These are phyloP conservation scores for Scaptomyza hsui DNA, from an alignment of 1,140 invertebrate genomes.

Conservation along the genomic window DNA sequence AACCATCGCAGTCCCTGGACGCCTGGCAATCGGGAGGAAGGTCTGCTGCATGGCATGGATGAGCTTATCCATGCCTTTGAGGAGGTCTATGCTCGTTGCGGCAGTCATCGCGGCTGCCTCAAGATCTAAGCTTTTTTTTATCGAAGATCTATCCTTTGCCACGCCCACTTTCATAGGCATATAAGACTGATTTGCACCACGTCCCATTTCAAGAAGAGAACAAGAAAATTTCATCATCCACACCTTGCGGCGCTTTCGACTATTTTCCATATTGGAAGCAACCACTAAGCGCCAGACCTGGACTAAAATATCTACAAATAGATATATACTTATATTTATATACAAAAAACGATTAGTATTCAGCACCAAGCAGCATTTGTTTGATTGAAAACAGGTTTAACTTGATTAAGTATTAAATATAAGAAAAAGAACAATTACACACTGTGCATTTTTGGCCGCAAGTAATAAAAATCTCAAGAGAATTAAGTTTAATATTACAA, in stretches of 20 bases:
- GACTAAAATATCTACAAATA: conserved; percentile 8
- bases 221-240: conserved; percentile 21
- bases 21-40: conserved; percentile 97
- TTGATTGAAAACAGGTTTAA: conserved; percentile 76
- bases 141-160: conserved; percentile 1
- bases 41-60: conserved; percentile 95
- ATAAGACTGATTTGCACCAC: conserved; percentile 63
- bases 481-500: conserved; percentile 24
- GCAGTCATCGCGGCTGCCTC: conserved; percentile 68
- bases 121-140: conserved; percentile 67
- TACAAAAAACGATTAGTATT: conserved; percentile 74
- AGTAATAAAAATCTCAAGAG: conserved; percentile 45
- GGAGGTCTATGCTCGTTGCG: conserved; percentile 67
- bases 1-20: conserved; percentile 92
- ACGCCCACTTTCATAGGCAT: conserved; percentile 37
- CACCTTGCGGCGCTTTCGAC: conserved; percentile 16
- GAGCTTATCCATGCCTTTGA: conserved; percentile 88
- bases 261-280: conserved; percentile 77
- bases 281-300: conserved; percentile 29
- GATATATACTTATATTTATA: conserved; percentile 6
- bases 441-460: conserved; percentile 39
- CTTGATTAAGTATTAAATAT: conserved; percentile 38
- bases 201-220: conserved; percentile 6
- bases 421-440: conserved; percentile 24
- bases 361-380: conserved; percentile 76